Conservation (phyloP, 2,888 invertebrate genomes). For the Eupithecia centaureata region DNA sequence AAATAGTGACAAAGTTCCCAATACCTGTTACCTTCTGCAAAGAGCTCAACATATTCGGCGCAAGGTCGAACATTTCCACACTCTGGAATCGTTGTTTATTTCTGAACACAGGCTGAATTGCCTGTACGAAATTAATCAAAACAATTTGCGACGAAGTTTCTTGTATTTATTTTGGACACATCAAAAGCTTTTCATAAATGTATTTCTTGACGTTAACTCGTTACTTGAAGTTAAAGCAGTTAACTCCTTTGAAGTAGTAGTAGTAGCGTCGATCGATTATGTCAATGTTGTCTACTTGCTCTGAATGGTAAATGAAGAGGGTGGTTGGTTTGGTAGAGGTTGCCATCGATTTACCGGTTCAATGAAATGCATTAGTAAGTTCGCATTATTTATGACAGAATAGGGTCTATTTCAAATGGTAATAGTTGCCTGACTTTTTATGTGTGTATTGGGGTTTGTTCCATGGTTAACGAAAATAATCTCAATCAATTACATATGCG, state of each 20-base stretch:
- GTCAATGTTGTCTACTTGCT: constrained; percentile 43
- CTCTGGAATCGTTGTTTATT: constrained; percentile 56
- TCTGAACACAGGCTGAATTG: constrained; percentile 52
- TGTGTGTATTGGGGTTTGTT: background rate
- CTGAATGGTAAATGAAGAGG: constrained; percentile 40
- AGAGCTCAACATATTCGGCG: constrained; percentile 56
- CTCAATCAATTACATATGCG: background rate
- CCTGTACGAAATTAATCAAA: constrained; percentile 50
- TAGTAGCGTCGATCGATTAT: constrained; percentile 42
- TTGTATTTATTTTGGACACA: constrained; percentile 37
- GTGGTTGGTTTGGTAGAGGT: constrained; percentile 22
- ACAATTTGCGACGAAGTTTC: constrained; percentile 46
- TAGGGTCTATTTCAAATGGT: background rate
- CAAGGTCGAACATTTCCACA: constrained; percentile 58
- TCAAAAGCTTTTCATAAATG: constrained; percentile 30
- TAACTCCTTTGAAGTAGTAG: constrained; percentile 15
- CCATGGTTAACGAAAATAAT: background rate
- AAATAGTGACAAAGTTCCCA: constrained; percentile 20
- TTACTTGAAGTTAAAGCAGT: background rate
- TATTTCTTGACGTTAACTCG: constrained; percentile 17
- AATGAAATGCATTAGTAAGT: constrained; percentile 5
- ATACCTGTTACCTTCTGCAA: constrained; percentile 37
- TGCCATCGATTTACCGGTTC: constrained; percentile 22
- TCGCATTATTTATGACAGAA: background rate
- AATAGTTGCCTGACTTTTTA: background rate